Base-by-base conservation (phyloP, 2,113 vertebrate species). In the Cisticola juncidis region DNA sequence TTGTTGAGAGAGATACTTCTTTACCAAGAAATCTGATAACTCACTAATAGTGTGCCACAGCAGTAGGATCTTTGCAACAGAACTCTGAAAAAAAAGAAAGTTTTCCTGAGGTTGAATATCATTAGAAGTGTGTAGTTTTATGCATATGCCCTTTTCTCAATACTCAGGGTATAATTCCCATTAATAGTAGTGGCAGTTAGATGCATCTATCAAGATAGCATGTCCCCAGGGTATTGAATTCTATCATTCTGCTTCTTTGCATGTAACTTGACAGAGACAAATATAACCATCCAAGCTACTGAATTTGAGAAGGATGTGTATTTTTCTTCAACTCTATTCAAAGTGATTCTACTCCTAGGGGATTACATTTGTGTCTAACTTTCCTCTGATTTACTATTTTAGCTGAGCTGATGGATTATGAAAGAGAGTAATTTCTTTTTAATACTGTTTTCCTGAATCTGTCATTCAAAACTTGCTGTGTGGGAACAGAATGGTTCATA, bases 341-440 rank as follows among this genome's bases (percentile, higher is more conserved):
- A 80, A 94, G 71, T 44, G 45, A 91, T 94, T 88, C 57, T 94
- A 2, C n/a, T 91, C 66, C 78, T 50, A 31, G 58, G 90, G 54
- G 73, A 86, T 95, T 94, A 89, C 45, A 50, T 94, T 96, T 71
- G 33, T 86, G 54, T 92, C 92, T 84, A 29, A 92, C 86, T 93
- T 96, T 56, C 40, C 77, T 95, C 72, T 90, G 85, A 92, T 94
- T 88, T 94, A 94, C 83, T 85, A 17, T 84, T 92, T 96, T 68
- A 86, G 72, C 79, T 56, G 85, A 93, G 60, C 76, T 88, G 92
- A 94, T 95, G 94, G 91, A 86, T 94, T 95, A 88, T 95, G 85
- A 83, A 92, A 83, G 87, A 92, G 65, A 88, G 76, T 92, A 86
- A 95, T 97, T 96, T 94, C 64, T 96, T 95, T 92, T 92, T 95